A percentile compares a stretch with the other conserved stretches of the same genome.
phyloP scores from a whole-genome alignment of 2,797 vertebrate genomes.

The Discoglossus pictus region DNA sequence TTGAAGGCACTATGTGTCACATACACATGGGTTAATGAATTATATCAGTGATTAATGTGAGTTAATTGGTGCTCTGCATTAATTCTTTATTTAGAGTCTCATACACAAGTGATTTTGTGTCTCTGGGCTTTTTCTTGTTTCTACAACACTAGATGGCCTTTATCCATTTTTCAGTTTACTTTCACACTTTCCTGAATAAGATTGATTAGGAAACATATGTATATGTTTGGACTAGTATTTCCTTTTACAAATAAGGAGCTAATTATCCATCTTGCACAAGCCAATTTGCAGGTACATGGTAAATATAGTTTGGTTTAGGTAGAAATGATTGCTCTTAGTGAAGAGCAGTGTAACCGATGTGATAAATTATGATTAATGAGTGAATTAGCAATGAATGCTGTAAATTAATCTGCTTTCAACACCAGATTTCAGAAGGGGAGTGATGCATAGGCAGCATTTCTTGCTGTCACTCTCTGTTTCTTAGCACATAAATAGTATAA shows the following conservation, averaged over 20 bases:
- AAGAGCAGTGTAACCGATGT: constrained; percentile 58
- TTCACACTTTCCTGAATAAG: too few relatives aligned
- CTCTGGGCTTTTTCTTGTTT: too few relatives aligned
- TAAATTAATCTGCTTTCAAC: constrained; percentile 56
- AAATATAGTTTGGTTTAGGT: constrained; percentile 56
- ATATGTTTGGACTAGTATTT: constrained; percentile 10
- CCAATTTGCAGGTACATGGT: constrained; percentile 57
- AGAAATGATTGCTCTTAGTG: constrained; percentile 61
- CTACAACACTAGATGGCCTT: too few relatives aligned
- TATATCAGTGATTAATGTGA: too few relatives aligned
- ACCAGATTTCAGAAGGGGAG: constrained; percentile 45
- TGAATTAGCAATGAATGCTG: constrained; percentile 60
- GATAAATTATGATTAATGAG: constrained; percentile 62
- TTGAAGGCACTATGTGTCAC: too few relatives aligned
- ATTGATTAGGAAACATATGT: not conserved
- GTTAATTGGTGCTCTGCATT: too few relatives aligned
- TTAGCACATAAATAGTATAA: not conserved
- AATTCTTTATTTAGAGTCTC: too few relatives aligned
- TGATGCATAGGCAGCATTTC: constrained; percentile 18
- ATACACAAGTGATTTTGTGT: too few relatives aligned
- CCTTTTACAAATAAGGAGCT: constrained; percentile 54
- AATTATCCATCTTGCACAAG: constrained; percentile 57
- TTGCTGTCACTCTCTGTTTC: constrained; percentile 20
- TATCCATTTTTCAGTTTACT: too few relatives aligned
- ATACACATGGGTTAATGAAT: too few relatives aligned